phyloP scores from a whole-genome alignment of 1,140 invertebrate species.

The Proctacanthus coquilletti region DNA sequence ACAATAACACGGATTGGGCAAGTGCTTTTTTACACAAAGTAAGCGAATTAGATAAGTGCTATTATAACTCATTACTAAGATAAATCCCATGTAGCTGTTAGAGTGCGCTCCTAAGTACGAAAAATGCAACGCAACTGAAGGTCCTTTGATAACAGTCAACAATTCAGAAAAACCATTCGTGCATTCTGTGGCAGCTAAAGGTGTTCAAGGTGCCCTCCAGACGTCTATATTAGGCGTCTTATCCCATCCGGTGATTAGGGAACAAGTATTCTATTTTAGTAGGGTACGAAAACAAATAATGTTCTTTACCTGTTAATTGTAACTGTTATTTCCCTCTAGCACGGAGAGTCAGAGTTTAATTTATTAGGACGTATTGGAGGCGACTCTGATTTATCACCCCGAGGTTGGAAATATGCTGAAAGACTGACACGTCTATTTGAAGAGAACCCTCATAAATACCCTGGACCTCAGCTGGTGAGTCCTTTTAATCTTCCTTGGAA shows the following conservation, averaged over 20 bases:
- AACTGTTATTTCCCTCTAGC: slow-evolving; percentile 36
- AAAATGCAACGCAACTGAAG: slow-evolving; percentile 28
- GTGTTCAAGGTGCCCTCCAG: slow-evolving; percentile 8
- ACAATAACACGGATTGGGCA: slow-evolving; percentile 46
- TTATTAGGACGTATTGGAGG: slow-evolving; percentile 81
- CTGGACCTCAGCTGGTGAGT: slow-evolving; percentile 3
- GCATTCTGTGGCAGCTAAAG: slow-evolving; percentile 8
- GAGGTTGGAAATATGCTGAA: slow-evolving; percentile 64
- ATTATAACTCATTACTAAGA: too few species aligned
- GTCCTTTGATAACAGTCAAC: slow-evolving; percentile 31
- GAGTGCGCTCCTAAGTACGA: slow-evolving; percentile 29
- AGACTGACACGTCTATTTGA: slow-evolving; percentile 37
- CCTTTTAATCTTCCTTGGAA: background rate
- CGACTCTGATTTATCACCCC: slow-evolving; percentile 64
- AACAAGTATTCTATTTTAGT: slow-evolving; percentile 34
- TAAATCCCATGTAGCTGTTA: slow-evolving; percentile 15
- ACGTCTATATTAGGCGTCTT: slow-evolving; percentile 7
- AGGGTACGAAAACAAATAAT: slow-evolving; percentile 23
- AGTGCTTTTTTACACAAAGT: slow-evolving; percentile 16
- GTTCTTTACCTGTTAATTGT: slow-evolving; percentile 6
- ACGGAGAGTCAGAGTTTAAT: slow-evolving; percentile 87
- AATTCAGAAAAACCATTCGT: slow-evolving; percentile 27
- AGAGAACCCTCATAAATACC: background rate
- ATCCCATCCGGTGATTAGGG: slow-evolving; percentile 11
- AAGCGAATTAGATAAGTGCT: too few species aligned